phyloP scores from a whole-genome alignment of 2,797 vertebrate genomes.

The Peromyscus aztecus region DNA sequence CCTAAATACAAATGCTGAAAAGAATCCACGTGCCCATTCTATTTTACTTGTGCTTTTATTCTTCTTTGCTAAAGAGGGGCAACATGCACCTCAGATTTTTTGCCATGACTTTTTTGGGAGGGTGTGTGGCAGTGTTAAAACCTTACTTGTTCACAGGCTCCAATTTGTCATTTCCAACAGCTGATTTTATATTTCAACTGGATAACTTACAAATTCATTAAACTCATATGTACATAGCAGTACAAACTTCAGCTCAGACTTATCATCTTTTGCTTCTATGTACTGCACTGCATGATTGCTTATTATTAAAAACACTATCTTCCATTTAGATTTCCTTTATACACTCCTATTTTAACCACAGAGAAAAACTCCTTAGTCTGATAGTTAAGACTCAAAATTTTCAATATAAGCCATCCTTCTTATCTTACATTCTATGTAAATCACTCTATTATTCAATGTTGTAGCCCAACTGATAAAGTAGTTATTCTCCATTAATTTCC shows the following conservation, averaged over 20 bases:
- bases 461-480: not conserved
- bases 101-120: not conserved
- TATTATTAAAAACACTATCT: not conserved
- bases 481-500: not conserved
- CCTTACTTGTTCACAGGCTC: not conserved
- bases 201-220: not conserved
- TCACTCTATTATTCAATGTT: not conserved
- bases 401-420: not conserved
- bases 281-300: not conserved
- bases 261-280: not conserved
- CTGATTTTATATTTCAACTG: not conserved
- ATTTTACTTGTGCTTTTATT: not conserved
- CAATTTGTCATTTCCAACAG: not conserved
- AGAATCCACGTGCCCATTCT: not conserved
- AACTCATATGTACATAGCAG: not conserved
- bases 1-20: not conserved
- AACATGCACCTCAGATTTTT: not conserved
- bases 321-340: not conserved
- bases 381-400: constrained; percentile 14
- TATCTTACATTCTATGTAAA: not conserved
- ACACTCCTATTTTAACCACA: not conserved
- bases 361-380: not conserved
- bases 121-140: no score
- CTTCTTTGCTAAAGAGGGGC: not conserved
- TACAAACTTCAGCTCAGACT: not conserved